Evolutionary conservation across 2,113 vertebrate species (phyloP), one percentile per base, ranked within the genome.

Genomic region (Cathartes aura): DNA sequence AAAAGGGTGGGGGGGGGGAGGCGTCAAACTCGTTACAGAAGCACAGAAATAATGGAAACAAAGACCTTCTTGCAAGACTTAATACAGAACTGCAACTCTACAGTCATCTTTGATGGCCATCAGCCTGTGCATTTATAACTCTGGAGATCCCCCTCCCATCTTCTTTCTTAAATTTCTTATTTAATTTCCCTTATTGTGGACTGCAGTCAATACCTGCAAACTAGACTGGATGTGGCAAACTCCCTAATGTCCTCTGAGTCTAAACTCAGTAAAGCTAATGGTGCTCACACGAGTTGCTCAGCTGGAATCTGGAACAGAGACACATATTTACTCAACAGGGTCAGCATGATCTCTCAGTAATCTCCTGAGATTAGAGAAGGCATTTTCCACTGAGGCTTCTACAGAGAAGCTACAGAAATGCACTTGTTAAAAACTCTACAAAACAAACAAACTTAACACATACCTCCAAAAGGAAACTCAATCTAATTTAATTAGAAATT

Each of bases 211-310:
- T 8, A 23, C 4, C 40, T 40, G 38, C 19, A 43, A 58, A 43
- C 16, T 53, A 27, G 48, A 52, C 11, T 30, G 45, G 62, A 59
- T 15, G 34, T 2, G 9, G 59, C 74, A 85, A 29, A 29, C 13
- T 47, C 64, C 47, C n/a, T 3, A 23, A 11, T 0, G 0, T 58
- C 29, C 36, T 48, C 29, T 0, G 1, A 27, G 32, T 12, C 45
- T 34, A 55, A 50, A 8, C 42, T 9, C 40, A 52, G 45, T 50
- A 43, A 32, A 78, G 45, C 34, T 24, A 71, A 17, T 0, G 1
- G 11, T 3, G 45, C 36, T 87, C 40, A 83, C 11, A 9, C 0
- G 2, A 27, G 34, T 32, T 47, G 34, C 50, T 58, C 36, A 7
- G 3, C 40, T 14, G 5, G 19, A 58, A 20, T 32, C 34, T 53